Percentiles rank a stretch among this genome's conserved stretches.
Evolutionary conservation across 2,113 vertebrate genomes (phyloP).

Genomic region (Lonchura striata): DNA sequence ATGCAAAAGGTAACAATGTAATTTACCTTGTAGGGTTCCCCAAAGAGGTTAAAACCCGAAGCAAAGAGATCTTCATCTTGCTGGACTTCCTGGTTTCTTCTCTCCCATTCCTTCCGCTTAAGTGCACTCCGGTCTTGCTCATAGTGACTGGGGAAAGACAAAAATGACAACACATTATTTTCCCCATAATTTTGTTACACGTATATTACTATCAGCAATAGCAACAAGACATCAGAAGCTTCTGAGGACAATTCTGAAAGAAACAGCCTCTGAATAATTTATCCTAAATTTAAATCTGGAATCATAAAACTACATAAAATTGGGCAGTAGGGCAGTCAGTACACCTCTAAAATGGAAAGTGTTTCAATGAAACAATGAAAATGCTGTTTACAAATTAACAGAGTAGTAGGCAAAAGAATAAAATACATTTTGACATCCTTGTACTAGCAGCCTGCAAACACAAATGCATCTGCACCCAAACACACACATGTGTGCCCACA

Average conservation of each 20-base stretch:
- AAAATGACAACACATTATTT: slow-evolving; percentile 20
- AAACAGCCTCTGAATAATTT: neutral
- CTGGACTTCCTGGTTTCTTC: slow-evolving; percentile 95
- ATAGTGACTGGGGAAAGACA: slow-evolving; percentile 84
- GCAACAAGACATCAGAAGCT: neutral
- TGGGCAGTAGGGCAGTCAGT: neutral
- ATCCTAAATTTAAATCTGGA: neutral
- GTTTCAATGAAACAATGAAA: neutral
- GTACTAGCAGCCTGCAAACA: neutral
- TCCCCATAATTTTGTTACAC: neutral
- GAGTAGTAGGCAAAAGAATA: neutral
- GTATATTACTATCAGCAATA: neutral
- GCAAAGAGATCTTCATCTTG: slow-evolving; percentile 98
- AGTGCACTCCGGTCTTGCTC: slow-evolving; percentile 92
- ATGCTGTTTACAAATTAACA: neutral
- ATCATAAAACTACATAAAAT: neutral
- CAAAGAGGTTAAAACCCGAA: slow-evolving; percentile 96
- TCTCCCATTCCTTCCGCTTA: slow-evolving; percentile 96
- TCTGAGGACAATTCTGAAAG: neutral
- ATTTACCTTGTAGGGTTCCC: slow-evolving; percentile 96
- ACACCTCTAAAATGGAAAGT: neutral
- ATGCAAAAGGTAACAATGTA: neutral
- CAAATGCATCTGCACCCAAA: accelerated
- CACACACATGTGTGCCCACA: accelerated
- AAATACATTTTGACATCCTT: neutral